phyloP scores from a whole-genome alignment of 2,797 vertebrate species.

The Crypturellus tataupa region DNA sequence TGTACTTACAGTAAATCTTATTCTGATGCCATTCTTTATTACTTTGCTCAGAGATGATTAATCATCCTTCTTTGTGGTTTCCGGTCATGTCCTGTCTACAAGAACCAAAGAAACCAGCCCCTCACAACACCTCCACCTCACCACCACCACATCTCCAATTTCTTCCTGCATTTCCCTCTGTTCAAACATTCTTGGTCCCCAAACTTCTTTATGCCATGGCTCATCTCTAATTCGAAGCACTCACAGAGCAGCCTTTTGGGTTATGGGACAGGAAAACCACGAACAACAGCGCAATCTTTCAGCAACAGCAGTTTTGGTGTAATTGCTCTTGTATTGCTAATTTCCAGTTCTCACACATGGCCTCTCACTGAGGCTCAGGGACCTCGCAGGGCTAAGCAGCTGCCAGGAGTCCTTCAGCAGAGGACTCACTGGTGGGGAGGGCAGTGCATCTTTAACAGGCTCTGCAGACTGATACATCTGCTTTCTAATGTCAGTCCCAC shows the following conservation, averaged over 20 bases:
- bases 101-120: background rate
- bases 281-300: background rate
- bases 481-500: constrained; percentile 34
- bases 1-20: background rate
- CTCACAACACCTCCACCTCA: background rate
- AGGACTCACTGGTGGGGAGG: constrained; percentile 8
- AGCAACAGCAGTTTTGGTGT: background rate
- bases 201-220: background rate
- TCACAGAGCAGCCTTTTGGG: background rate
- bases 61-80: background rate
- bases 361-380: constrained; percentile 11
- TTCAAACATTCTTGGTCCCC: background rate
- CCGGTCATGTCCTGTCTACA: background rate
- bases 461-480: constrained; percentile 35
- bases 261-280: background rate
- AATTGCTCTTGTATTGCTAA: background rate
- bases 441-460: constrained; percentile 22
- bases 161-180: background rate
- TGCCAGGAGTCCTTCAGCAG: constrained; percentile 7
- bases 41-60: background rate
- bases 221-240: background rate
- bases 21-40: background rate
- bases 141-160: background rate
- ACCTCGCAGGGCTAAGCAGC: constrained; percentile 16
- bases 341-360: background rate